phyloP scores from a whole-genome alignment of 2,888 invertebrate species.

The Watsonalla binaria region DNA sequence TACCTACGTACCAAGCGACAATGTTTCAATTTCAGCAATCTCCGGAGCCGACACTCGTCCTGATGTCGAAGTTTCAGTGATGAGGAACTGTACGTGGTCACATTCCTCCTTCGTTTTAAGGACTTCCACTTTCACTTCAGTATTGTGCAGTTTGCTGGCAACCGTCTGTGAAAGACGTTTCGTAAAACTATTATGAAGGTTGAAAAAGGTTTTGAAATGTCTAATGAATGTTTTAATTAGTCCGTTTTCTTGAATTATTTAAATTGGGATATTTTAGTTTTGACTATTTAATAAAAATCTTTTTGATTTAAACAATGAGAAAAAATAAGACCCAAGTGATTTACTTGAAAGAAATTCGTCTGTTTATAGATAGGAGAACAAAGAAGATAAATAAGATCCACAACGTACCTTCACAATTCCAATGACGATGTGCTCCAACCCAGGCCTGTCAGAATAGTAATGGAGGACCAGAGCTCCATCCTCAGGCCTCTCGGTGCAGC shows the following conservation, averaged over 20 bases:
- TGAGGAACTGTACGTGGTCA: conserved; percentile 95
- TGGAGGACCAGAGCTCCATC: conserved; percentile 95
- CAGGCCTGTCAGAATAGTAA: conserved; percentile 97
- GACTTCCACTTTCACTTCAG: conserved; percentile 95
- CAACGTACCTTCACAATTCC: conserved; percentile 93
- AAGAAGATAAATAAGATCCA: background rate
- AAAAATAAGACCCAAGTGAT: too few relatives aligned
- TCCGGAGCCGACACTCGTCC: conserved; percentile 82
- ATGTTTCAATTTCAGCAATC: conserved; percentile 84
- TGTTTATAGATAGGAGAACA: too few relatives aligned
- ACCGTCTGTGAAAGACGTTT: conserved; percentile 84
- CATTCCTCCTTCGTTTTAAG: conserved; percentile 92
- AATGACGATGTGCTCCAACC: conserved; percentile 96
- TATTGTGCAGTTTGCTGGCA: conserved; percentile 94
- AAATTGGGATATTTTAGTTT: too few relatives aligned
- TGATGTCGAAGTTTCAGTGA: conserved; percentile 88
- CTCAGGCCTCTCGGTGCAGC: conserved; percentile 93
- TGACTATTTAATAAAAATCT: too few relatives aligned
- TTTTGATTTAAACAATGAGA: too few relatives aligned
- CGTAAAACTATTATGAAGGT: too few relatives aligned
- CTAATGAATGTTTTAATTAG: too few relatives aligned
- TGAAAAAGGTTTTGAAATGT: too few relatives aligned
- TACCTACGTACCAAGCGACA: conserved; percentile 80
- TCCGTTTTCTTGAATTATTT: too few relatives aligned
- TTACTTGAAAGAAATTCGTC: too few relatives aligned